A percentile compares a stretch with the other conserved stretches of the same genome.
These are phyloP conservation scores for Trichogramma evanescens DNA, from an alignment of 2,888 invertebrate species.

Conservation along the genomic window DNA sequence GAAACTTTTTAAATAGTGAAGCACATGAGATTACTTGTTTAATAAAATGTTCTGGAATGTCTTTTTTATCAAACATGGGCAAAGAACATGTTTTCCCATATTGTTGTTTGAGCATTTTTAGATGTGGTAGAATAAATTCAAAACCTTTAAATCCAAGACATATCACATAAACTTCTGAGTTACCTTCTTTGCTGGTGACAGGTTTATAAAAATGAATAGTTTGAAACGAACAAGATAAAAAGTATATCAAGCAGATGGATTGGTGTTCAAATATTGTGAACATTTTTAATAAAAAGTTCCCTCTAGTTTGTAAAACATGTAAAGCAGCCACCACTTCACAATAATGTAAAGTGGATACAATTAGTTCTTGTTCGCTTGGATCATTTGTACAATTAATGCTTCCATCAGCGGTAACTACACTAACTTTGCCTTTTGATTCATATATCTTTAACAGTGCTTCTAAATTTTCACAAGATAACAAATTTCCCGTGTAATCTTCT, in stretches of 20 bases:
- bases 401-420: conserved; percentile 86
- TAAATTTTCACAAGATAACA: conserved; percentile 66
- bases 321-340: conserved; percentile 78
- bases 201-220: conserved; percentile 78
- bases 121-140: conserved; percentile 44
- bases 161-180: conserved; percentile 86
- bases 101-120: conserved; percentile 48
- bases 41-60: conserved; percentile 60
- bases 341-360: conserved; percentile 71
- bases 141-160: conserved; percentile 59
- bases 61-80: conserved; percentile 56
- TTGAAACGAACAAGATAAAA: conserved; percentile 69
- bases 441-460: conserved; percentile 54
- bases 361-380: conserved; percentile 80
- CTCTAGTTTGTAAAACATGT: conserved; percentile 61
- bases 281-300: conserved; percentile 77
- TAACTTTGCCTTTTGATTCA: conserved; percentile 50
- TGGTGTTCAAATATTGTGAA: conserved; percentile 83
- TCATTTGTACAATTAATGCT: conserved; percentile 80
- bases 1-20: conserved; percentile 60
- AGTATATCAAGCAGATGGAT: conserved; percentile 71
- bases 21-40: conserved; percentile 60
- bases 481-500: conserved; percentile 75
- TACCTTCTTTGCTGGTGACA: conserved; percentile 86
- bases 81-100: conserved; percentile 47